A percentile compares a stretch with the other conserved stretches of the same genome.
Conservation (phyloP, 2,113 vertebrate genomes). For the Alligator mississippiensis region DNA sequence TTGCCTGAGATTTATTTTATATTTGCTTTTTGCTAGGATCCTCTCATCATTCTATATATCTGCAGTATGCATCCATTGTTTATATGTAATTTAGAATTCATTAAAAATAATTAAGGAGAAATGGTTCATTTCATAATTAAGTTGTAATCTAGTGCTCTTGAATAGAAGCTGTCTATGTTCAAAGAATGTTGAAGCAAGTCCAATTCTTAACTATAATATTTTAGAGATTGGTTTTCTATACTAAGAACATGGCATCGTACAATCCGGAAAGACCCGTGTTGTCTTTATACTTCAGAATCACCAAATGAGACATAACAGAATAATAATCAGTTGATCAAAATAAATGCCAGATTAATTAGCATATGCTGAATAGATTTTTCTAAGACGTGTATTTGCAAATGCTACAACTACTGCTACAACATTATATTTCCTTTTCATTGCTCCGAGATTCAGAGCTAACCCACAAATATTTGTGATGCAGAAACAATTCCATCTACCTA, state of each 20-base stretch:
- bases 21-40: neutral
- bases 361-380: accelerated
- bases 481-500: accelerated
- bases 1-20: neutral
- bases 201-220: accelerated
- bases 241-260: accelerated
- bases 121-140: accelerated
- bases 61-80: neutral
- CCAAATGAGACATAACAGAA: accelerated
- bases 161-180: neutral
- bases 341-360: neutral
- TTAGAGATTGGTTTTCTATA: neutral
- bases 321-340: accelerated
- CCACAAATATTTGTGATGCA: accelerated
- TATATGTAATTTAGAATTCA: accelerated
- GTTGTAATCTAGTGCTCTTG: neutral
- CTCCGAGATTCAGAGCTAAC: neutral
- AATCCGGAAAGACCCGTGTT: neutral
- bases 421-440: neutral
- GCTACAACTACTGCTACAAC: neutral
- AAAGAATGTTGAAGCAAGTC: accelerated
- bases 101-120: neutral
- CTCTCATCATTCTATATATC: neutral
- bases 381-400: accelerated
- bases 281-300: accelerated